Conservation (phyloP, 2,797 vertebrate species). For the Sebastolobus altivelis region DNA sequence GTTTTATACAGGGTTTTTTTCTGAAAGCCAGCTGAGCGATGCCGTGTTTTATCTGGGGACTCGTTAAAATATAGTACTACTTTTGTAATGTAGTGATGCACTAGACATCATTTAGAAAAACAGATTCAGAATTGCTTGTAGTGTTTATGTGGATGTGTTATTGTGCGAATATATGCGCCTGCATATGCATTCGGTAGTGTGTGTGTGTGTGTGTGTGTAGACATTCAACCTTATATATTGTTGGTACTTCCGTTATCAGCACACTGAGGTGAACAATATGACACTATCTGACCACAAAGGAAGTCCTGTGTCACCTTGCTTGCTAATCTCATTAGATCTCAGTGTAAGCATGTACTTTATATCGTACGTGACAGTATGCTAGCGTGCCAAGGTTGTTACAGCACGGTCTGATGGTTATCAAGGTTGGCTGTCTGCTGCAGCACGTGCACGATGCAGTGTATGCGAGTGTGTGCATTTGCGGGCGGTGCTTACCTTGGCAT, state of each 20-base stretch:
- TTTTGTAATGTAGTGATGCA: neutral
- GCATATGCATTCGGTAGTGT: neutral
- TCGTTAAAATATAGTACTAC: neutral
- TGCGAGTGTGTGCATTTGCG: constrained; percentile 24
- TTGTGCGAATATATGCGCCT: neutral
- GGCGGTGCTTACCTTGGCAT: constrained; percentile 90
- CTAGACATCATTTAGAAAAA: neutral
- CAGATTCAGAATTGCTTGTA: neutral
- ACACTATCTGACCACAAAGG: constrained; percentile 47
- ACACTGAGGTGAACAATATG: constrained; percentile 35
- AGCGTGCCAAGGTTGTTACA: constrained; percentile 63
- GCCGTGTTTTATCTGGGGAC: neutral
- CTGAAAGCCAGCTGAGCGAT: neutral
- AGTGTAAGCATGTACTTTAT: constrained; percentile 55
- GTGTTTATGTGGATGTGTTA: neutral
- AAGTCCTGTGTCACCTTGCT: constrained; percentile 68
- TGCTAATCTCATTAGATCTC: constrained; percentile 71
- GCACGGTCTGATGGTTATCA: constrained; percentile 64
- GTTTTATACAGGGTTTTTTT: neutral
- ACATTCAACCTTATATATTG: neutral
- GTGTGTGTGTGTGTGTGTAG: neutral
- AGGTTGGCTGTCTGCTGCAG: constrained; percentile 50
- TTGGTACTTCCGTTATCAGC: constrained; percentile 23
- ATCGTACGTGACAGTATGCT: constrained; percentile 51
- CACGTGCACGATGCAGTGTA: neutral